Base-by-base conservation (phyloP, 2,797 vertebrate genomes). In the Rallus crepitans region DNA sequence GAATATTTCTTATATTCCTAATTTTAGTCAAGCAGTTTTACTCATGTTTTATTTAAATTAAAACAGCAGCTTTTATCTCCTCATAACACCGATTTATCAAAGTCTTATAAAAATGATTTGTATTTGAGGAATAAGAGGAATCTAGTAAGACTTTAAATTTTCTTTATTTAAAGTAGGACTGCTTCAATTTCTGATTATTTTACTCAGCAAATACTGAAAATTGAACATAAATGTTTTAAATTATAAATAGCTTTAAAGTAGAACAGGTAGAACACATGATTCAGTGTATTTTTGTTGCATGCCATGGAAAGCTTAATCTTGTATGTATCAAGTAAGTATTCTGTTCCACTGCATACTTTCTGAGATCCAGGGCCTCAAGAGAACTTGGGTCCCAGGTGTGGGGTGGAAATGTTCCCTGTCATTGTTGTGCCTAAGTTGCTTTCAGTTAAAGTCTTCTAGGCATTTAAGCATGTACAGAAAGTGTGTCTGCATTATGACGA, bases 381-480 rank as follows among this genome's bases (percentile, higher is more conserved):
- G 14, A 4, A 28, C 9, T 75, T 59, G 31, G 11, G 13, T 73
- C 13, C 23, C 25, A 76, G 16, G 12, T 39, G 7, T 25, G 30
- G 16, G 27, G 11, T 73, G n/a, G 25, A 42, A 73, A 73, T 87
- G 7, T 2, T 81, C 33, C 16, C 12, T 37, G 48, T 12, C 11
- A 7, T 35, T 2, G 2, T 55, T 30, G 52, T 84, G 31, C 56
- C 35, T 70, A 48, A 33, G 25, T 42, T 68, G 15, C 20, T 37
- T 59, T 72, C 31, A 27, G 3, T 20, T 68, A n/a, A 52, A 55
- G 4, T 70, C 78, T 68, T 66, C 27, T 78, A 45, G 72, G 13
- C 7, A 55, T 33, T 18, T 30, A 25, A 73, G 20, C 16, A 6
- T 0, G 0, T 33, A 8, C 8, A 40, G 37, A 65, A 86, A 79